These are phyloP conservation scores for Dendronephthya gigantea DNA, from an alignment of 64 coral and sea anemone species.

Conservation along the genomic window DNA sequence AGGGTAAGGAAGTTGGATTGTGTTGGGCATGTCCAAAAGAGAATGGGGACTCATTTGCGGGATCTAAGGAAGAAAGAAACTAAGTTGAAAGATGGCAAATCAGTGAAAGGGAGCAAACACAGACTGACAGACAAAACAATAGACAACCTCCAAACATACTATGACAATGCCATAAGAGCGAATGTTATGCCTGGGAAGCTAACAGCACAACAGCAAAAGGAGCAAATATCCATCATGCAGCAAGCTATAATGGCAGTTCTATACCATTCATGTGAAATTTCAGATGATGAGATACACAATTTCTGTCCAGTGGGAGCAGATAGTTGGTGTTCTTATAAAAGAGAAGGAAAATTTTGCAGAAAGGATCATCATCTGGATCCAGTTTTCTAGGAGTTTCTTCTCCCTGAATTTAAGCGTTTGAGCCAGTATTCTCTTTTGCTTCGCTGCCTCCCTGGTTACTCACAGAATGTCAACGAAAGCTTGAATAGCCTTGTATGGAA, in stretches of 20 bases:
- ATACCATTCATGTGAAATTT: background rate
- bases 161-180: constrained; percentile 7
- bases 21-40: background rate
- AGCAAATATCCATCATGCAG: background rate
- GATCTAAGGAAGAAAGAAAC: constrained; percentile 19
- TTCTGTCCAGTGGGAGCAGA: background rate
- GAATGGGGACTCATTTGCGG: background rate
- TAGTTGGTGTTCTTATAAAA: constrained; percentile 2
- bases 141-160: constrained; percentile 23
- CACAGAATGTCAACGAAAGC: constrained; percentile 32
- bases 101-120: background rate
- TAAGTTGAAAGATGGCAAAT: constrained; percentile 35
- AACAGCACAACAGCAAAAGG: background rate
- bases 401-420: constrained; percentile 9
- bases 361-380: constrained; percentile 17
- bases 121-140: constrained; percentile 25
- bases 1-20: constrained; percentile 18
- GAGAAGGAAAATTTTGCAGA: background rate
- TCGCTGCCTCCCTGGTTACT: constrained; percentile 35
- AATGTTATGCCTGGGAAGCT: background rate
- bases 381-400: constrained; percentile 20
- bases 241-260: constrained; percentile 13
- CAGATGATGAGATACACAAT: constrained; percentile 18
- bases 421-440: constrained; percentile 28
- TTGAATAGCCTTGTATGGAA: constrained; percentile 41